Base-by-base conservation (phyloP, 2,888 invertebrate genomes). In the Margaritifera margaritifera region DNA sequence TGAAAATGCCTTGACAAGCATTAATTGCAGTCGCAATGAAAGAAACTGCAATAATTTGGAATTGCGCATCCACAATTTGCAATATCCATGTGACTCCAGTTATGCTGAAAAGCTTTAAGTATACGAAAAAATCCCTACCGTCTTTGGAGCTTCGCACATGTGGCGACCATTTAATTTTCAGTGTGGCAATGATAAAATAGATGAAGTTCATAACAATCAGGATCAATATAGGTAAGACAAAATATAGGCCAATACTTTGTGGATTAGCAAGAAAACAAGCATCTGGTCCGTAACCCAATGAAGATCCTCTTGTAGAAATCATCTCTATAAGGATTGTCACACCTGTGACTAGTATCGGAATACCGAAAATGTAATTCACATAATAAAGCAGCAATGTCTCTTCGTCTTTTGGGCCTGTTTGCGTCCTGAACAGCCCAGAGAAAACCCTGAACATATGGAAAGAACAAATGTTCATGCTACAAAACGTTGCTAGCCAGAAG, bases 401-500 rank as follows among this genome's bases (percentile, higher is more conserved):
- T 31, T 60, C 56, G 18, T 27, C 59, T 5, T 69, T 69, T 18
- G 54, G 27, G 18, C 27, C 31, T 22, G 65, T 70, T 19, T 64
- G 64, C 11, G 58, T 58, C 53, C 24, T 53, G 19, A 59, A 53
- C 53, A 67, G 20, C 18, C 63, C 52, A 4, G 71, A 69, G 65
- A 80, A 78, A 25, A 74, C 73, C 15, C 70, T 59, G 68, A 67
- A 77, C 78, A 80, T 77, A 63, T 78, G 76, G 60, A 71, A 71
- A n/a, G 73, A 73, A 20, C 76, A 80, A 20, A 72, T 69, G n/a
- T 55, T 66, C 80, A 78, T 80, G 64, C 74, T 69, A 24, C 59
- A 54, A 58, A 80, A 74, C 15, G 77, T 60, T 8, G 76, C 64
- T 55, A 80, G 60, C 78, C 78, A 78, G 54, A 68, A 63, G 62